Base-by-base conservation (phyloP, 2,113 vertebrate species). In the Cyrtonyx montezumae region DNA sequence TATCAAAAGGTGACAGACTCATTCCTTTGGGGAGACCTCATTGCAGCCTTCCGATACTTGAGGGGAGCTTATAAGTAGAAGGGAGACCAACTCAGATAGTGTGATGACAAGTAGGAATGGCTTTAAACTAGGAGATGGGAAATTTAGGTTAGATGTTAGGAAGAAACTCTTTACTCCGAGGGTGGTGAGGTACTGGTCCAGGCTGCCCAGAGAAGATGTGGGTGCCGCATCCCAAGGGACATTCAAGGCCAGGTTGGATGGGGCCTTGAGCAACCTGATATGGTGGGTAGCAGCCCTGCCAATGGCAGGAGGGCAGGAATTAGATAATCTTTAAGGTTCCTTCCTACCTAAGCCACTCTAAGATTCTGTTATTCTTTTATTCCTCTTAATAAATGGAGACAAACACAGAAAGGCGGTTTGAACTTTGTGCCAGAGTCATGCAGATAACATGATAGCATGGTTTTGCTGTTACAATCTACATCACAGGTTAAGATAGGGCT, bases 361-460 rank as follows among this genome's bases (percentile, higher is more conserved):
- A 53, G 51, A 17, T 30, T 53, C 51, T 30, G 10, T 28, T 53
- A 28, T 53, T 30, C 26, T 17, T 53, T 32, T 5, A 56, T 56
- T 56, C 55, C 55, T n/a, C 28, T 81, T 81, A 62, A 9, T 76
- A 87, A 2, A 34, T 28, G 48, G 80, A 65, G 11, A 8, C 13
- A 95, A 89, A 73, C 25, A 8, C 55, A 80, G 14, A 42, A 78
- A 59, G 3, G 7, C 37, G 30, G 5, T 63, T 87, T 73, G 56
- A 87, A 82, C 26, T 82, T 76, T 21, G 25, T 13, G 58, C 19
- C 11, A 49, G n/a, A 45, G 28, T 45, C 12, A 36, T 1, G 5
- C 30, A 5, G 49, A 34, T 28, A 71, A 81, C 0, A 0, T 19
- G 13, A 13, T 11, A 6, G 34, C 34, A 21, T 15, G 34, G 5